Conservation (phyloP, 2,797 vertebrate genomes). For the Discoglossus pictus region DNA sequence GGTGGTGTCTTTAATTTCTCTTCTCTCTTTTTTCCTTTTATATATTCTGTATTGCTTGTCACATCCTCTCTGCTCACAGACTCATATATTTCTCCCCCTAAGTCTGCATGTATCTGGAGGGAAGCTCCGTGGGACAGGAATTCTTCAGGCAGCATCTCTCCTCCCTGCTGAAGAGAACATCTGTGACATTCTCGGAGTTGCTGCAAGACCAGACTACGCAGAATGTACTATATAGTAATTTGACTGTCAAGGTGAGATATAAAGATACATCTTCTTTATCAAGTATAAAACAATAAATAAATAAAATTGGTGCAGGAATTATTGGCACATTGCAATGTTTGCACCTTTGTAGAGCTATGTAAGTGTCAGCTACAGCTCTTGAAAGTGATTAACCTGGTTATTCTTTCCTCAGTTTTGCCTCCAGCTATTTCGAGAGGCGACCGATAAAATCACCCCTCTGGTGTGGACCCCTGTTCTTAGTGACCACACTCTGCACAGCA, state of each 20-base stretch:
- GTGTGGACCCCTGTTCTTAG: slow-evolving; percentile 64
- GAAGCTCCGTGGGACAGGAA: slow-evolving; percentile 72
- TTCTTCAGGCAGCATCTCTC: slow-evolving; percentile 66
- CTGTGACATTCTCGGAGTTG: slow-evolving; percentile 63
- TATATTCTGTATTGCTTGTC: not conserved
- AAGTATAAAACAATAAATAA: too few species aligned
- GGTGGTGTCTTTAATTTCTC: too few species aligned
- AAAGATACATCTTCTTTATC: too few species aligned
- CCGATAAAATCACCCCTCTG: slow-evolving; percentile 65
- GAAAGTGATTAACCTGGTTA: too few species aligned
- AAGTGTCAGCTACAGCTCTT: too few species aligned
- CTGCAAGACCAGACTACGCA: slow-evolving; percentile 62
- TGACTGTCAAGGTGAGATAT: slow-evolving; percentile 76
- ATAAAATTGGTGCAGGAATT: too few species aligned
- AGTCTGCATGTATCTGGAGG: slow-evolving; percentile 85
- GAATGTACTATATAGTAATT: slow-evolving; percentile 65
- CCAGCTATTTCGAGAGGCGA: slow-evolving; percentile 80
- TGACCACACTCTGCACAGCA: slow-evolving; percentile 61
- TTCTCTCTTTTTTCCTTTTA: not conserved
- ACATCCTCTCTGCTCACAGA: not conserved
- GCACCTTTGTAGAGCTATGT: too few species aligned
- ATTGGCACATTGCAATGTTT: too few species aligned
- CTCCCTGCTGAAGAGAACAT: slow-evolving; percentile 68
- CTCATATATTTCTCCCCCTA: not conserved
- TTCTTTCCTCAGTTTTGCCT: slow-evolving; percentile 75